These are phyloP conservation scores for Thecocarcelia acutangulata DNA, from an alignment of 2,888 invertebrate genomes.

Conservation along the genomic window DNA sequence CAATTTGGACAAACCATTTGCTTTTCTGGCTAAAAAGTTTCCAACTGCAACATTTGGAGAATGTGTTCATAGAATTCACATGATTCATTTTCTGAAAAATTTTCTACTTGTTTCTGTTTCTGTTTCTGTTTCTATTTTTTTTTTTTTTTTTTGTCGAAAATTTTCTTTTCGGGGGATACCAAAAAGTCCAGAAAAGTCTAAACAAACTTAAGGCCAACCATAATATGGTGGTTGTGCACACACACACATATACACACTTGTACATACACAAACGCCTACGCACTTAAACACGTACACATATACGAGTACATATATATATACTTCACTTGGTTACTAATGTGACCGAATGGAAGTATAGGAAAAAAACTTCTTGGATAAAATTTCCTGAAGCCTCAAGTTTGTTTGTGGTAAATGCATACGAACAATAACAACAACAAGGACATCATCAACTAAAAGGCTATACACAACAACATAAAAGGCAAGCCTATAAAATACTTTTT, in stretches of 20 bases:
- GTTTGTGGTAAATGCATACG: slow-evolving; percentile 66
- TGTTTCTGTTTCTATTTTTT: too few species aligned
- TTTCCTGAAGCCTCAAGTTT: slow-evolving; percentile 66
- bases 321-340: slow-evolving; percentile 57
- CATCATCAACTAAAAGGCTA: background rate
- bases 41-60: background rate
- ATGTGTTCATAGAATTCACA: slow-evolving; percentile 43
- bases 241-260: slow-evolving; percentile 12
- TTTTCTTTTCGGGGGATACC: slow-evolving; percentile 9
- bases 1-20: slow-evolving; percentile 26
- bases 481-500: slow-evolving; percentile 40
- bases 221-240: slow-evolving; percentile 65
- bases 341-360: slow-evolving; percentile 54
- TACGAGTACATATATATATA: background rate
- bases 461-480: slow-evolving; percentile 34
- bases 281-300: background rate
- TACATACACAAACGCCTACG: background rate
- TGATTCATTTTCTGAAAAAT: slow-evolving; percentile 43
- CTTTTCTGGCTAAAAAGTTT: slow-evolving; percentile 46
- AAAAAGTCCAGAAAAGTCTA: slow-evolving; percentile 53
- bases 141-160: background rate
- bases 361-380: slow-evolving; percentile 51
- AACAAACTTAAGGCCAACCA: slow-evolving; percentile 72
- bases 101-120: slow-evolving; percentile 1
- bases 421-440: slow-evolving; percentile 32